phyloP scores from a whole-genome alignment of 1,140 invertebrate genomes.

The Aporrectodea caliginosa region DNA sequence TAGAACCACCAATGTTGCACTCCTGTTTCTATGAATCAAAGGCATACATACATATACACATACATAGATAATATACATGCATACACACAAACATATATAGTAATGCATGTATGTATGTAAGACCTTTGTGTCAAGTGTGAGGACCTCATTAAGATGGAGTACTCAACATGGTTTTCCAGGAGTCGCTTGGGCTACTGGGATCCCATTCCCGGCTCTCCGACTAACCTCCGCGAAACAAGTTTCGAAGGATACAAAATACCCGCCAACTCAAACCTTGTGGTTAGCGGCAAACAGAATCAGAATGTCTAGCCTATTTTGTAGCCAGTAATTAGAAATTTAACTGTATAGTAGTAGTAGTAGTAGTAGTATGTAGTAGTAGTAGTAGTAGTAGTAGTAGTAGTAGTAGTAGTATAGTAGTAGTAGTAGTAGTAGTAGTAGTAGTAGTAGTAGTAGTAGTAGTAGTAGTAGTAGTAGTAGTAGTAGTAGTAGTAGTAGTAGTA shows the following conservation, averaged over 20 bases:
- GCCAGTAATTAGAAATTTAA: background rate
- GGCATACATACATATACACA: too few species aligned
- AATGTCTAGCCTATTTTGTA: too few species aligned
- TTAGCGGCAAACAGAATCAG: background rate
- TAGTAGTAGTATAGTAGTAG: background rate
- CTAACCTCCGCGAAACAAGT: background rate
- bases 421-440: background rate
- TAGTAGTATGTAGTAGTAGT: background rate
- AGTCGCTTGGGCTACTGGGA: background rate
- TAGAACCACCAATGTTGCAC: too few species aligned
- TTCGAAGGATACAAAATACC: background rate
- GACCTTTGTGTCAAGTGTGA: background rate
- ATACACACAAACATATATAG: too few species aligned
- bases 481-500: slow-evolving; percentile 25
- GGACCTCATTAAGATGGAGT: background rate
- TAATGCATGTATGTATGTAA: too few species aligned
- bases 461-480: slow-evolving; percentile 23
- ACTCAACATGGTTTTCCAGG: background rate
- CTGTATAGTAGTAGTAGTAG: background rate
- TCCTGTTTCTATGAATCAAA: too few species aligned
- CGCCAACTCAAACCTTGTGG: background rate
- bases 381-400: background rate
- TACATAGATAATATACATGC: too few species aligned
- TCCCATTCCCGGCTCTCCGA: background rate
- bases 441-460: slow-evolving; percentile 14